Evolutionary conservation across 2,113 vertebrate genomes (phyloP).

Genomic region (Nettapus auritus): DNA sequence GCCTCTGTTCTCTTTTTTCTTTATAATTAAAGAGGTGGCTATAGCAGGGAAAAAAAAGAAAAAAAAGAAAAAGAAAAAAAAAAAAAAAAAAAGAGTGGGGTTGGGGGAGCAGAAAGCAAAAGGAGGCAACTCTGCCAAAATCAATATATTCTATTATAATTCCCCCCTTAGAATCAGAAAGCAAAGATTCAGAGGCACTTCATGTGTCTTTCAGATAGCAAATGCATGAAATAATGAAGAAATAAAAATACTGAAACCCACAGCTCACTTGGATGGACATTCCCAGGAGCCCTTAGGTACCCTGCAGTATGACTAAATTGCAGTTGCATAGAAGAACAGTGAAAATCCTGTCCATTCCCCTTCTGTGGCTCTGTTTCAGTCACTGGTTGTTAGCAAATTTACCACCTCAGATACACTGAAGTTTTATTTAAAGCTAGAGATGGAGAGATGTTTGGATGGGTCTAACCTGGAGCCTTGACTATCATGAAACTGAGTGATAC

Average conservation of each 20-base stretch:
- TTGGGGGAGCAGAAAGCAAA: neutral
- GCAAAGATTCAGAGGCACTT: neutral
- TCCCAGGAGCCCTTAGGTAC: neutral
- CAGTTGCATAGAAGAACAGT: neutral
- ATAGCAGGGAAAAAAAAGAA: neutral
- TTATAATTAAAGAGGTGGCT: neutral
- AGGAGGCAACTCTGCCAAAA: conserved; percentile 8
- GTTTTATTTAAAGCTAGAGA: neutral
- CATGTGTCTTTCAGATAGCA: neutral
- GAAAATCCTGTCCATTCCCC: neutral
- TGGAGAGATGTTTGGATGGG: neutral
- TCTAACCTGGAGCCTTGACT: neutral
- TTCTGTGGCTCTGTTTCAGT: neutral
- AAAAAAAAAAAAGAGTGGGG: too few species aligned
- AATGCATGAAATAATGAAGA: neutral
- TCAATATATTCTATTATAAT: conserved; percentile 21
- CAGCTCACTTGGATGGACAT: neutral
- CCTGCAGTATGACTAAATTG: fast-evolving
- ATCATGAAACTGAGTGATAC: neutral
- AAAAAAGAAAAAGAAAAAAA: neutral
- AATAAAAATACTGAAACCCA: neutral
- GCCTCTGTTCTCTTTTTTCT: neutral
- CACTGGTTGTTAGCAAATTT: neutral
- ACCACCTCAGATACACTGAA: neutral
- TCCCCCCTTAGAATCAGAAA: neutral